phyloP scores from a whole-genome alignment of 2,888 invertebrate genomes.

The Timema cristinae region DNA sequence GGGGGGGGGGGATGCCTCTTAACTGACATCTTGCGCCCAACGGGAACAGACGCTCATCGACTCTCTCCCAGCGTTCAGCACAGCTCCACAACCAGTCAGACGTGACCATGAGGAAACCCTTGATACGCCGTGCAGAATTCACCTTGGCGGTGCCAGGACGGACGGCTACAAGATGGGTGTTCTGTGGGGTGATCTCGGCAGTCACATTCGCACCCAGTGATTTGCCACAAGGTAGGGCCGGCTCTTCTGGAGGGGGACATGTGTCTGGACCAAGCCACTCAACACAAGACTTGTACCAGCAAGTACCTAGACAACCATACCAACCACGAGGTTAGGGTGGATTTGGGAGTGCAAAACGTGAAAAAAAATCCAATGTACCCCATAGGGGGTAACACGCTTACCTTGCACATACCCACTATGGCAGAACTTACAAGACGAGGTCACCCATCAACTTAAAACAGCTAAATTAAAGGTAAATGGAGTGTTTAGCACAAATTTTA shows the following conservation, averaged over 20 bases:
- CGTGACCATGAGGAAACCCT: slow-evolving; percentile 70
- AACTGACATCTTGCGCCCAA: slow-evolving; percentile 30
- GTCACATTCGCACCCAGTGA: slow-evolving; percentile 81
- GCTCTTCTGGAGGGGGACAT: slow-evolving; percentile 77
- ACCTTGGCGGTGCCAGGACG: slow-evolving; percentile 65
- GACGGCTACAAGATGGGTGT: slow-evolving; percentile 94
- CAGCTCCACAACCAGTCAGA: slow-evolving; percentile 95
- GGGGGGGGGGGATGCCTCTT: slow-evolving; percentile 55
- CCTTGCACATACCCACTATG: too few species aligned
- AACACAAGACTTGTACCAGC: slow-evolving; percentile 80
- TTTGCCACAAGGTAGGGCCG: slow-evolving; percentile 81
- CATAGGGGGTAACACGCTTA: too few species aligned
- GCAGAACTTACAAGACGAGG: too few species aligned
- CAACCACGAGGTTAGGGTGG: too few species aligned
- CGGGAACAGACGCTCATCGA: slow-evolving; percentile 66
- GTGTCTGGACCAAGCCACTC: slow-evolving; percentile 90
- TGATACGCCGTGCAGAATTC: slow-evolving; percentile 44
- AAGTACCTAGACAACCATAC: slow-evolving; percentile 51
- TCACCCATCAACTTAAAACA: too few species aligned
- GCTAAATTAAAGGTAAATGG: too few species aligned
- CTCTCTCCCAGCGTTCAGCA: slow-evolving; percentile 89
- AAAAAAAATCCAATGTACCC: too few species aligned
- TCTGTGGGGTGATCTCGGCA: slow-evolving; percentile 56
- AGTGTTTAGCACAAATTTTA: too few species aligned
- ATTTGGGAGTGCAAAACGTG: too few species aligned